Base-by-base conservation (phyloP, 2,888 invertebrate genomes). In the Hirtodrosophila cameraria region DNA sequence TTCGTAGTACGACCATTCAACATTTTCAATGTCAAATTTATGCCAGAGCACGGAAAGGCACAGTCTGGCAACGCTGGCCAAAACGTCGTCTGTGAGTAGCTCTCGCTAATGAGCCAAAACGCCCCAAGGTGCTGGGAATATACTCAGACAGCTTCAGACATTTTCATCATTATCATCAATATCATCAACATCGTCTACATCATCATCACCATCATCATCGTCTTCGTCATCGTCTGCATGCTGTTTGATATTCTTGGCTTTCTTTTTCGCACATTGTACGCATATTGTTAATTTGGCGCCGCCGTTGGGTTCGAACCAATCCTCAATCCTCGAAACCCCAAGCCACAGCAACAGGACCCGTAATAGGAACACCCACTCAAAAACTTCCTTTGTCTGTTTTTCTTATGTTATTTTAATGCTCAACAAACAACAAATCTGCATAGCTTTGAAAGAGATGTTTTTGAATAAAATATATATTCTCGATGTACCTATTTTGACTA, bases 21-120 rank as follows among this genome's bases (percentile, higher is more conserved):
- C 73, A 75, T 85, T 80, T 78, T 85, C 88, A 86, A 88, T 86
- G 86, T 86, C 87, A 78, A 73, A 86, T 87, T 87, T 87, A 86
- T 88, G 86, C 88, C 83, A 79, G 64, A 53, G 79, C 86, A 86
- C 81, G 87, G 75, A 31, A 12, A 5, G 23, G 15, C n/a, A 58
- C 23, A 42, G 75, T 77, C 82, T 84, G 85, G 70, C 70, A 70
- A 77, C 74, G 53, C 67, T 39, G 52, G 39, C 36, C 27, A 31
- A 25, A n/a, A n/a, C n/a, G n/a, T n/a, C n/a, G 49, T 45, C 42
- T 43, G n/a, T n/a, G 55, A 53, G 58, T 49, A 27, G 58, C 58
- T 52, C 43, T 67, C 69, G 85, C 88, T 87, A 87, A 87, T 87
- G 88, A 87, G 87, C 72, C 88, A 88, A 87, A 87, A 52, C 70